Evolutionary conservation across 2,888 invertebrate species (phyloP), one percentile per base, ranked within the genome.

Genomic region (Pimpla rufipes): DNA sequence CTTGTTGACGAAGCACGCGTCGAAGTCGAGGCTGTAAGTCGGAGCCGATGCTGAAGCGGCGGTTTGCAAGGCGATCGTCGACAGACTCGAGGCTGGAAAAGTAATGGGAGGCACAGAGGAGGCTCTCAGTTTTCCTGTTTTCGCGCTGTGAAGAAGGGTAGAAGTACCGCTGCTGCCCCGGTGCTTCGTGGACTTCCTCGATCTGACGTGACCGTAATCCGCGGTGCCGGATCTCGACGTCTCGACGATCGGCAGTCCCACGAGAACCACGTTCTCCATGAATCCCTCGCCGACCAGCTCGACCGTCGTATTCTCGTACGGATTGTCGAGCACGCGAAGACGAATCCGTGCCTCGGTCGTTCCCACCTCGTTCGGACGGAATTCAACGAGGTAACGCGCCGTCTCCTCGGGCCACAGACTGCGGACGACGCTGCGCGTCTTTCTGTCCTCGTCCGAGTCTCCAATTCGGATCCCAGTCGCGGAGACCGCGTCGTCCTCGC

Each of bases 301-400:
- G n/a, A 95, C 90, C 40, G 91, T 92, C n/a, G 94, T 90, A 79
- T 94, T 93, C 86, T 95, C 95, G 87, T 94, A 95, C 59, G 95
- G 95, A 92, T 95, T 95, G 87, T 95, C 94, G 11, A 93, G 90
- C 3, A 94, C 93, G 47, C 93, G 92, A 29, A 95, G 85, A 42
- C 93, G 93, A 52, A 95, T 87, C 64, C 87, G 82, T 10, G 90
- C 89, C 0, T 87, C 77, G 45, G 88, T 86, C 7, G 80, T 87
- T 2, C 90, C 90, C 55, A 90, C 86, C 45, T 87, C 84, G 2
- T 47, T 84, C 1, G 94, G 93, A 21, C 85, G 82, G 85, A 93
- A 94, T 40, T 87, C 84, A 1, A 94, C 85, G 45, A 89, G 62
- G 47, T 94, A 89, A 16, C 87, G 80, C 0, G 89, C 91, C 0